Evolutionary conservation across 2,113 vertebrate genomes (phyloP).

Genomic region (Aptenodytes forsteri): DNA sequence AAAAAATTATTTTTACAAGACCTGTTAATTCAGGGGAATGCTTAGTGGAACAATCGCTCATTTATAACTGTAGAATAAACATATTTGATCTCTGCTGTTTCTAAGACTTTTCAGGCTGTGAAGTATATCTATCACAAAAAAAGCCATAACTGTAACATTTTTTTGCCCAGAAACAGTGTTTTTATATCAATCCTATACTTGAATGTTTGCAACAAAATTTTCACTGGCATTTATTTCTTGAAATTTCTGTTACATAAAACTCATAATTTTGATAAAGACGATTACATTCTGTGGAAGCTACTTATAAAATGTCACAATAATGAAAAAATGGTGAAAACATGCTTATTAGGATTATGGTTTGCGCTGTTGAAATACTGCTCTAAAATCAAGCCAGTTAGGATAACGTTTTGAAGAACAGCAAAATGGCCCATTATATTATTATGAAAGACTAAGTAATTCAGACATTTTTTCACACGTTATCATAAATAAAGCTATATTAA

Average conservation of each 20-base stretch:
- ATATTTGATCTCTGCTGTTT: neutral
- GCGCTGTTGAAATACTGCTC: neutral
- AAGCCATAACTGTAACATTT: neutral
- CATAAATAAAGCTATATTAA: neutral
- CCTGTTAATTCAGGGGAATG: neutral
- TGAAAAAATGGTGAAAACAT: neutral
- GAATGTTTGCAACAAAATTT: neutral
- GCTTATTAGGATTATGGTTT: neutral
- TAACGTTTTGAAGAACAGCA: neutral
- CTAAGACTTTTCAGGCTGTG: neutral
- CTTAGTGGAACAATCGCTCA: neutral
- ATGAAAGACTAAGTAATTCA: neutral
- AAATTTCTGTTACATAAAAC: neutral
- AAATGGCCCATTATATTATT: neutral
- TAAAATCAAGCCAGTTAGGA: neutral
- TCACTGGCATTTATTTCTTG: neutral
- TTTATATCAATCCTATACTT: neutral
- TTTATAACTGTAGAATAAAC: neutral
- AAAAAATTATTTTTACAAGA: neutral
- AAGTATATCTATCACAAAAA: neutral
- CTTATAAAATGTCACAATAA: neutral
- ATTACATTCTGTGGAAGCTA: neutral
- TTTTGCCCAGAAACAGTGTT: neutral
- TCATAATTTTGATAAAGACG: neutral
- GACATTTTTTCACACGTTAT: neutral